These are phyloP conservation scores for Urosaurus nigricauda DNA, from an alignment of 2,797 vertebrate species.

Conservation along the genomic window DNA sequence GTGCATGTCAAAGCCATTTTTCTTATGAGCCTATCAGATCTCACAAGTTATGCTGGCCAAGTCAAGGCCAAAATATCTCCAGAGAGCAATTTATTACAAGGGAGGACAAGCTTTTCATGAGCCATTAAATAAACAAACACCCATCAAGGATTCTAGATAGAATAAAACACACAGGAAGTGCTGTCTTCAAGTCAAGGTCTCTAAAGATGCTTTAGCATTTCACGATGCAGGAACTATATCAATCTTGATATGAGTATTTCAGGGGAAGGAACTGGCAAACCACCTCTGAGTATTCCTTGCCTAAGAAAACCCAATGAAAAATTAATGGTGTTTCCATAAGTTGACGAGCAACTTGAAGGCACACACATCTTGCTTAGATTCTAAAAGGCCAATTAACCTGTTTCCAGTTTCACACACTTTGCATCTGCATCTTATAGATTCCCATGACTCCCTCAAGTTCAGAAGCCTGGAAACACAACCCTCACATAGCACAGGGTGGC, in stretches of 20 bases:
- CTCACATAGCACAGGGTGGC: not conserved
- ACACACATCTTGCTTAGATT: not conserved
- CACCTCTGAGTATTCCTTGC: too few relatives aligned
- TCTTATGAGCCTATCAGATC: constrained; percentile 27
- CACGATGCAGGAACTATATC: not conserved
- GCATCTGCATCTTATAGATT: constrained; percentile 3
- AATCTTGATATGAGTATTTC: not conserved
- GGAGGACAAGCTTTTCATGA: not conserved
- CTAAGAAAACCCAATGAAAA: too few relatives aligned
- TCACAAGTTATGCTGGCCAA: not conserved
- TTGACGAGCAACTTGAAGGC: too few relatives aligned
- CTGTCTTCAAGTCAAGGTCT: constrained; percentile 42
- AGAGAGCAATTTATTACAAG: constrained; percentile 1
- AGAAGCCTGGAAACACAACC: not conserved
- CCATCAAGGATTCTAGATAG: constrained; percentile 35
- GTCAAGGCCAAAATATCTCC: constrained; percentile 17
- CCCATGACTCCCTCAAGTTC: not conserved
- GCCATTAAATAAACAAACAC: constrained; percentile 25
- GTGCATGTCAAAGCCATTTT: constrained; percentile 19
- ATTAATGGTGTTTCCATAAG: too few relatives aligned
- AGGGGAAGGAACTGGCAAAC: too few relatives aligned
- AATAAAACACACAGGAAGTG: not conserved
- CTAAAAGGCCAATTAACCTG: constrained; percentile 13
- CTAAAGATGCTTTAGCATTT: constrained; percentile 18
- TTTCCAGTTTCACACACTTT: constrained; percentile 5